Evolutionary conservation across 2,797 vertebrate species (phyloP).

Genomic region (Ibycter americanus): DNA sequence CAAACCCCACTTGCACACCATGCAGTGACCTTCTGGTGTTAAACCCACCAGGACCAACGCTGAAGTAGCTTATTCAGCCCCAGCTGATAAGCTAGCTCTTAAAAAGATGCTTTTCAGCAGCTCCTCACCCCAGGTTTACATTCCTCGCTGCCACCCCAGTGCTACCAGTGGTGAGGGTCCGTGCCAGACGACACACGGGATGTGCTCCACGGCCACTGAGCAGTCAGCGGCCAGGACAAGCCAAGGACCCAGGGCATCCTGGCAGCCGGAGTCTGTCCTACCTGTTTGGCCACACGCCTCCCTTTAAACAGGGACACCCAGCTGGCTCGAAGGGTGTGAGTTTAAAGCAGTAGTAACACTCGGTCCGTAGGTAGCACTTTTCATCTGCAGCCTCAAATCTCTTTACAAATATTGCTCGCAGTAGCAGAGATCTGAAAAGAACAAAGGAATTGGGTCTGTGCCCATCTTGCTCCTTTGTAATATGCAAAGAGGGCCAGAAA

Average conservation of each 20-base stretch:
- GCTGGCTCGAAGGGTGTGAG: conserved; percentile 2
- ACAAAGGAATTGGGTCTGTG: conserved; percentile 61
- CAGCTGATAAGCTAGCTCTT: neutral
- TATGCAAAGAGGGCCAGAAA: conserved; percentile 62
- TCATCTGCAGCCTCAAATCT: conserved; percentile 62
- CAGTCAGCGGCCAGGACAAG: rapidly evolving
- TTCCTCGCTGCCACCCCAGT: neutral
- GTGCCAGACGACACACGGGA: rapidly evolving
- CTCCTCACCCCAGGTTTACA: neutral
- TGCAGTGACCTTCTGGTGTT: neutral
- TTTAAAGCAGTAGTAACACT: conserved; percentile 46
- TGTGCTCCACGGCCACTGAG: neutral
- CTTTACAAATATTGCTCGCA: conserved; percentile 37
- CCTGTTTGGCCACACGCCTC: conserved; percentile 11
- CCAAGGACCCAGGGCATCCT: neutral
- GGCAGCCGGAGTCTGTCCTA: neutral
- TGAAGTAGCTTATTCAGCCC: neutral
- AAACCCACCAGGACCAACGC: neutral
- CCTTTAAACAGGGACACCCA: conserved; percentile 15
- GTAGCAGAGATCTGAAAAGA: conserved; percentile 65
- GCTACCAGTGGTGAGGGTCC: neutral
- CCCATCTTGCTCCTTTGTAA: conserved; percentile 64
- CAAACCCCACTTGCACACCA: rapidly evolving
- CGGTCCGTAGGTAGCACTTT: conserved; percentile 45
- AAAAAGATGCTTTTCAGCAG: neutral